Base-by-base conservation (phyloP, 2,113 vertebrate genomes). In the Leucopsar rothschildi region DNA sequence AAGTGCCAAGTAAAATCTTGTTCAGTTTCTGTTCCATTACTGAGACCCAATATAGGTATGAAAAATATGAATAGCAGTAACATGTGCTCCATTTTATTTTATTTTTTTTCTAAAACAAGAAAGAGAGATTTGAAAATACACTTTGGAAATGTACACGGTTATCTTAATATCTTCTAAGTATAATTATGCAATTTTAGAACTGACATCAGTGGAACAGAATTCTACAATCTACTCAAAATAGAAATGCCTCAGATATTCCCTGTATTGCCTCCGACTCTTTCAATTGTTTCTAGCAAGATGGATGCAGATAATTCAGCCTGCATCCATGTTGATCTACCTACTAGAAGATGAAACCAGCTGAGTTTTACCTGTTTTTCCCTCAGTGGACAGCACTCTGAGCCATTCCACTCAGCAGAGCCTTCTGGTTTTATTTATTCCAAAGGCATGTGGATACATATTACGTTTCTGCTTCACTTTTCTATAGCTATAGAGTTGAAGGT, bases 1-100 rank as follows among this genome's bases (percentile, higher is more conserved):
- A 98, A 97, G 12, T 98, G 98, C 99, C 99, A 99, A 88, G 96
- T 98, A 81, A 98, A 98, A 93, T 98, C 98, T 89, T 98, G 95
- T 8, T 98, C 97, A 22, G 89, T 92, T 84, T 97, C 97, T 83
- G 96, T 96, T 90, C 82, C 97, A 65, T 92, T 83, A 27, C 61
- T 69, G 91, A 98, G 70, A 81, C 94, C 84, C 94, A 98, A 97
- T 39, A 97, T 87, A 40, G 97, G 95, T 83, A 98, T 66, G 76
- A 97, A 98, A 92, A 98, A 82, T 71, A 99, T 78, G 92, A 99
- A 82, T 71, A 98, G 97, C 87, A 99, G 94, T 42, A 98, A 95
- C 93, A 95, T 49, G 53, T 91, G 96, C 96, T 98, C 98, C 99
- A 99, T 99, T 94, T 86, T 98, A 94, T 93, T 78, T 96, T 97